Base-by-base conservation (phyloP, 92 coral and sea anemone genomes). In the Metridium senile region DNA sequence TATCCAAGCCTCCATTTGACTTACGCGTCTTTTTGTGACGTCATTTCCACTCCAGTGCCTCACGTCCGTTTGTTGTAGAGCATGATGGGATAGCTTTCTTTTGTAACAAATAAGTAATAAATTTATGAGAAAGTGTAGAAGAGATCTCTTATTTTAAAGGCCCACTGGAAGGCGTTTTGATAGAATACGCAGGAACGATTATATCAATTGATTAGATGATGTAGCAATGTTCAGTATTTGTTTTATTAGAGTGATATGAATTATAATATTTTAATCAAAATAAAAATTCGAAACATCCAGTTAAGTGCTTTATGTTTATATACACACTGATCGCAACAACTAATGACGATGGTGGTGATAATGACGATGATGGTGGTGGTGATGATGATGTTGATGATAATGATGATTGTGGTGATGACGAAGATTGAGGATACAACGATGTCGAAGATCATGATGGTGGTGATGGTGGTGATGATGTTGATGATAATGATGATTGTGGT, bases 1-100 rank as follows among this genome's bases (percentile, higher is more conserved):
- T 33, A 64, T 13, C 76, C 29, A 71, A 71, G 66, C 63, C 51
- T 68, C 57, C 21, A 35, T 46, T 35, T 59, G 43, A 20, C 11
- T 9, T 17, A 70, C 23, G 32, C 74, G 61, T 70, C 65, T 49
- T 69, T 70, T 47, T 70, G 58, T 70, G 74, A 72, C 76, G 76
- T 72, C 66, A 56, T 56, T n/a, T 46, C 69, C 9, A 28, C 43
- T 29, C 69, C 45, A 28, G 45, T 63, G 45, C 69, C 69, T 31
- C 65, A 58, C 65, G 65, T 58, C 30, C 45, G 4, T 28, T 28
- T n/a, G 69, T 63, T 63, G 6, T 31, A 63, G 20, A 63, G 69
- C 69, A 63, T 63, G 69, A 63, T 63, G 65, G 31, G 28, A 59
- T 63, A 63, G 69, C 27, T 63, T 63, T 28, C 69, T 63, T 63